Base-by-base conservation (phyloP, 2,888 invertebrate species). In the Athetis lepigone region DNA sequence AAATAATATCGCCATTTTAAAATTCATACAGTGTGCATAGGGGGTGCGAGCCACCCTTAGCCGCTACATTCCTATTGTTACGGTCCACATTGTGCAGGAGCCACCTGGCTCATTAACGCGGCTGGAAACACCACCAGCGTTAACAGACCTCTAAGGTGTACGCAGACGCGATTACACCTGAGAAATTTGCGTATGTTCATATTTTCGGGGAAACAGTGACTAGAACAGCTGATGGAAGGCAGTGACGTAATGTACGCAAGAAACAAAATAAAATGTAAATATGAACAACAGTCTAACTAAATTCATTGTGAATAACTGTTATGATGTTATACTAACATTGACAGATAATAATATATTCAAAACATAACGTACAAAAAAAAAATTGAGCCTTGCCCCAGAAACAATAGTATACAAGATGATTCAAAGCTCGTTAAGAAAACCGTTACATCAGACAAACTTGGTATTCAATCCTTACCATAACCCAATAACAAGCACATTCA, bases 81-180 rank as follows among this genome's bases (percentile, higher is more conserved):
- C 71, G 72, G 73, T 76, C 79, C 83, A 87, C 88, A 93, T 91
- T 92, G 92, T 92, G 86, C 84, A 81, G 77, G 82, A 81, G 85
- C 92, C 94, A 94, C 93, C 94, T 92, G 92, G 91, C 91, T 92
- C 91, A 91, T 93, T 93, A 93, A 84, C 86, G 81, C 79, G 72
- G 83, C 79, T 77, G 78, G 80, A 82, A 81, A 74, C 79, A 77
- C 74, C 71, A 70, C 85, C 83, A 84, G 69, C 71, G 61, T 80
- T 75, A 55, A 52, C 62, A 68, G 87, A 84, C 64, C 85, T 71
- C 79, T 66, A 49, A 61, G 63, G 51, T 66, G 29, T 66, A 54
- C 47, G 55, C 56, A 63, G 39, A 67, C 58, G 52, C 23, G 50
- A 68, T 39, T 51, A 49, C 51, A 68, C 50, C 47, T 55, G 51